phyloP scores from a whole-genome alignment of 1,140 invertebrate genomes.

The Calycopis cecrops region DNA sequence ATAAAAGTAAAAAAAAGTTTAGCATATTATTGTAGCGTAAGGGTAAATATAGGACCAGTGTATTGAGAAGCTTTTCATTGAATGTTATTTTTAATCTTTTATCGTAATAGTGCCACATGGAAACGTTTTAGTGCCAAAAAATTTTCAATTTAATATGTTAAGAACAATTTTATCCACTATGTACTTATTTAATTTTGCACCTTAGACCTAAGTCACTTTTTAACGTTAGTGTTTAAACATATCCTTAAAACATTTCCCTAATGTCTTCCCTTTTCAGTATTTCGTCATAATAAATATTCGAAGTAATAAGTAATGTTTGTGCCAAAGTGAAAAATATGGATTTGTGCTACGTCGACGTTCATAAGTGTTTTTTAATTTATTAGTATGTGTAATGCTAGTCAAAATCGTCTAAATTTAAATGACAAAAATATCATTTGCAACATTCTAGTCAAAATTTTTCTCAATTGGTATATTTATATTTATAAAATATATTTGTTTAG shows the following conservation, averaged over 20 bases:
- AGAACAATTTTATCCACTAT: conserved; percentile 36
- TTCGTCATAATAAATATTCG: conserved; percentile 46
- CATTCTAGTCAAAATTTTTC: conserved; percentile 69
- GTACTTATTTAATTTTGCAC: conserved; percentile 55
- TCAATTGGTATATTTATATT: conserved; percentile 41
- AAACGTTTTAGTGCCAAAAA: conserved; percentile 55
- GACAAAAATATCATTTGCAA: conserved; percentile 48
- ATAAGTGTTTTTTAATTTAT: conserved; percentile 26
- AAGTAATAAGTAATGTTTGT: conserved; percentile 42
- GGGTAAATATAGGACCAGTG: conserved; percentile 64
- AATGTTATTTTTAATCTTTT: conserved; percentile 35
- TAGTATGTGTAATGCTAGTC: conserved; percentile 58
- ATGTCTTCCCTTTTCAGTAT: conserved; percentile 66
- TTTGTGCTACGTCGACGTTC: conserved; percentile 35
- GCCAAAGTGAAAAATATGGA: conserved; percentile 54
- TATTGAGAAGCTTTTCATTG: conserved; percentile 49
- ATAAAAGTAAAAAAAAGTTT: conserved; percentile 58
- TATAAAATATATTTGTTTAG: conserved; percentile 40
- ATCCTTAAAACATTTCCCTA: conserved; percentile 58
- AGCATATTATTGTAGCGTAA: conserved; percentile 53
- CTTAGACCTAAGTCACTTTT: conserved; percentile 53
- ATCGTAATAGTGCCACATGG: conserved; percentile 48
- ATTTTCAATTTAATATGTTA: conserved; percentile 20
- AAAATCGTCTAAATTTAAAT: conserved; percentile 59
- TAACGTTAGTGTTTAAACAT: conserved; percentile 58